phyloP scores from a whole-genome alignment of 2,888 invertebrate genomes.

The Pyrochroa serraticornis region DNA sequence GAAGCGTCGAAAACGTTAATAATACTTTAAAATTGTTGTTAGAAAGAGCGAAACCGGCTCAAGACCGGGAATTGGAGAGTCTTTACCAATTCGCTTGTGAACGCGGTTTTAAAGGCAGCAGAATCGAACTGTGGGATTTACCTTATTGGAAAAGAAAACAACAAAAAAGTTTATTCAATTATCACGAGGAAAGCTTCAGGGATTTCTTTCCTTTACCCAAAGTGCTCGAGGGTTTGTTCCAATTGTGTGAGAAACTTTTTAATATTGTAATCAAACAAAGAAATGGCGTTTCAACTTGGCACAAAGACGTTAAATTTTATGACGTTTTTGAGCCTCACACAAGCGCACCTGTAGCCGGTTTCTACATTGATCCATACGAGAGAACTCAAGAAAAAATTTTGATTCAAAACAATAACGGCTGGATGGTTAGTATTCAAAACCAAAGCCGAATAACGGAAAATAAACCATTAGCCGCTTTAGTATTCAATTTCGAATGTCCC shows the following conservation, averaged over 20 bases:
- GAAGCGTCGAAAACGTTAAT: constrained; percentile 75
- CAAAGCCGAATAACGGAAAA: constrained; percentile 68
- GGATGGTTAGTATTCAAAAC: constrained; percentile 80
- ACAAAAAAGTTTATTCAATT: constrained; percentile 67
- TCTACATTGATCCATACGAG: constrained; percentile 84
- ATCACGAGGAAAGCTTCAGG: constrained; percentile 73
- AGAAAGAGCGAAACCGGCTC: constrained; percentile 73
- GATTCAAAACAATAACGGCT: constrained; percentile 68
- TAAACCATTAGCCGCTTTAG: constrained; percentile 79
- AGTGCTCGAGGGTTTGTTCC: constrained; percentile 80
- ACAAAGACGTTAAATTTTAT: constrained; percentile 83
- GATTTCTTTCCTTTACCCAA: constrained; percentile 84
- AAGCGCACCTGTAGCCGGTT: constrained; percentile 74
- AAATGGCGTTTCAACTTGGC: constrained; percentile 76
- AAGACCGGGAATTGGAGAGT: constrained; percentile 74
- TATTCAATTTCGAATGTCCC: constrained; percentile 82
- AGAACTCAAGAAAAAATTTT: constrained; percentile 69
- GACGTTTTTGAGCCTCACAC: constrained; percentile 76
- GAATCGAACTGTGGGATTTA: constrained; percentile 82
- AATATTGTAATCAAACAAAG: constrained; percentile 75
- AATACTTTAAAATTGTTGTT: constrained; percentile 71
- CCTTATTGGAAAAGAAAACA: constrained; percentile 87
- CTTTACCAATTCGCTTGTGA: constrained; percentile 76
- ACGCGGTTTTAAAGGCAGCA: constrained; percentile 69
- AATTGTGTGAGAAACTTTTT: constrained; percentile 78